Conservation (phyloP, 2,888 invertebrate genomes). For the Lamellibrachia columna region DNA sequence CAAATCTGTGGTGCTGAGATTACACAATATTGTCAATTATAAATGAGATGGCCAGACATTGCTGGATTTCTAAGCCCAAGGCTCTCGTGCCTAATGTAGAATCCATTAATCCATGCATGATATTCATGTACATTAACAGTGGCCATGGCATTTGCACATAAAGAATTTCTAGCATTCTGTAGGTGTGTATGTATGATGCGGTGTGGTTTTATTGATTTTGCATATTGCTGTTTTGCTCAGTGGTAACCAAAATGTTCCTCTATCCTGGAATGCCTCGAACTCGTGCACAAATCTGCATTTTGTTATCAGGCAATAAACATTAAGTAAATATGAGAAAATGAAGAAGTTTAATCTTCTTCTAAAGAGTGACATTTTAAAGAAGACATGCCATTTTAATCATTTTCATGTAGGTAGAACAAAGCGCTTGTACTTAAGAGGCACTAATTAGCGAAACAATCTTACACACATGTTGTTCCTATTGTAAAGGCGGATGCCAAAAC, state of each 20-base stretch:
- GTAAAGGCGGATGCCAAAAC: neutral
- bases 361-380: too few relatives aligned
- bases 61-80: neutral
- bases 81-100: neutral
- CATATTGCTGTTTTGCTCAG: neutral
- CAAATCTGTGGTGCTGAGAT: neutral
- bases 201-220: neutral
- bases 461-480: neutral
- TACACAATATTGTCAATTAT: neutral
- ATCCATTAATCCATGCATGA: constrained; percentile 1
- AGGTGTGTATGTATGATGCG: neutral
- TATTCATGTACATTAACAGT: neutral
- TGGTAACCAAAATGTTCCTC: neutral
- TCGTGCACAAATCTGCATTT: too few relatives aligned
- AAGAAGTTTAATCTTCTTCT: too few relatives aligned
- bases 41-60: neutral
- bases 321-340: too few relatives aligned
- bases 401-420: too few relatives aligned
- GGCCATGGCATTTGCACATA: neutral
- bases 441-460: neutral
- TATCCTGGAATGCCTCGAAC: too few relatives aligned
- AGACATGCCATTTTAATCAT: too few relatives aligned
- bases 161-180: neutral
- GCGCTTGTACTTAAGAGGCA: neutral
- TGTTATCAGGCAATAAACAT: too few relatives aligned